Conservation (phyloP, 1,140 invertebrate species). For the Habropoda laboriosa region DNA sequence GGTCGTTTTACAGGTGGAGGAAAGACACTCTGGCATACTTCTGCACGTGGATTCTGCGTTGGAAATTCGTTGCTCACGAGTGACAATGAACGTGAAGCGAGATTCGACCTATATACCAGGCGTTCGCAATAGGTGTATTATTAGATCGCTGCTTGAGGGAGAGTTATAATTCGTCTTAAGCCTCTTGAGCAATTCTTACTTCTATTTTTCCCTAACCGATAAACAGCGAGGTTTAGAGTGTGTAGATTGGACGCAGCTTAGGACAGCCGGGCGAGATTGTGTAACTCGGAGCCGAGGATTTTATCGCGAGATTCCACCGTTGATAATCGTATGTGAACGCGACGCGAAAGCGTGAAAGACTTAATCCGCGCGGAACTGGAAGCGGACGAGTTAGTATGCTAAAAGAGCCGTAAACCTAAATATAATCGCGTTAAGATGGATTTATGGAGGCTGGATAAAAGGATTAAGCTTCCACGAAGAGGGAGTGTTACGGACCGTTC, state of each 20-base stretch:
- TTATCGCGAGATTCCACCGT: background rate
- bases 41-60: conserved; percentile 35
- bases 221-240: background rate
- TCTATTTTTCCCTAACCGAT: background rate
- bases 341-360: background rate
- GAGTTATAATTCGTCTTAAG: background rate
- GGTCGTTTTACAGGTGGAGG: background rate
- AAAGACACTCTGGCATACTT: conserved; percentile 29
- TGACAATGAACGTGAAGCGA: background rate
- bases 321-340: background rate
- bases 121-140: background rate
- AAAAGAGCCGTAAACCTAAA: background rate
- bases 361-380: background rate
- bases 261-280: background rate
- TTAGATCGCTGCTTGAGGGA: conserved; percentile 13
- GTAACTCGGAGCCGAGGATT: background rate
- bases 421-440: background rate
- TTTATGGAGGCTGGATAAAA: background rate
- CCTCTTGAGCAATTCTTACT: too few relatives aligned
- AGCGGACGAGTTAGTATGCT: background rate
- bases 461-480: background rate
- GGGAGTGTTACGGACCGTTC: background rate
- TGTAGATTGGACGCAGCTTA: background rate
- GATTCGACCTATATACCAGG: background rate
- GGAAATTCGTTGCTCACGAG: conserved; percentile 14